Conservation (phyloP, 1,140 invertebrate genomes). For the Trichonephila clavipes region DNA sequence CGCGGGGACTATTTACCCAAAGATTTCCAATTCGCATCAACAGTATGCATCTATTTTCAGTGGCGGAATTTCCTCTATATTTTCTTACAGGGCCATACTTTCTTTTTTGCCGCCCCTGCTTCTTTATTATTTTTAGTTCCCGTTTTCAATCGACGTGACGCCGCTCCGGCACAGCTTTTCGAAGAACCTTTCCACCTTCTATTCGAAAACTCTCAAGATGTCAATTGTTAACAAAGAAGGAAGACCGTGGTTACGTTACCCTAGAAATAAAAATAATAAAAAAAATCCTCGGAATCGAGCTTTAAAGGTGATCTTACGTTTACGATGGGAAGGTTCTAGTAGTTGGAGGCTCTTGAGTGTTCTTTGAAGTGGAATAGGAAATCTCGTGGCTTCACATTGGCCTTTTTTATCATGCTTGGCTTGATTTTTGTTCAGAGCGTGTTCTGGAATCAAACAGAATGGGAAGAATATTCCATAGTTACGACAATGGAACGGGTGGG, state of each 20-base stretch:
- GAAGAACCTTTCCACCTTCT: background rate
- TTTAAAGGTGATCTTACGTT: conserved; percentile 48
- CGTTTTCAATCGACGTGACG: conserved; percentile 60
- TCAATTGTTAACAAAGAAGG: conserved; percentile 62
- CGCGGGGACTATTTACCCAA: conserved; percentile 47
- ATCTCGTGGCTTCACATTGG: conserved; percentile 32
- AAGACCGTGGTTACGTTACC: conserved; percentile 48
- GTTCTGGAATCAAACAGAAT: no score
- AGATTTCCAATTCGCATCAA: conserved; percentile 60
- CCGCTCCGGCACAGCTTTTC: background rate
- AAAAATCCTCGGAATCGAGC: background rate
- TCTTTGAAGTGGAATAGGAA: background rate
- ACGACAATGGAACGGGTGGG: background rate
- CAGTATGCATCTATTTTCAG: conserved; percentile 63
- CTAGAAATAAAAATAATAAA: background rate
- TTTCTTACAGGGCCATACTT: background rate
- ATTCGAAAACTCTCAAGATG: conserved; percentile 18
- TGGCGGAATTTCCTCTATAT: background rate
- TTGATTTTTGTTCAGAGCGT: background rate
- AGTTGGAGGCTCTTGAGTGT: background rate
- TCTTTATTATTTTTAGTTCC: conserved; percentile 5
- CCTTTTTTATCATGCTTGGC: background rate
- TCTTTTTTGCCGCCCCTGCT: background rate
- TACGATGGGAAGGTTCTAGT: background rate
- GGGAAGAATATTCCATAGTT: background rate